Conservation (phyloP, 2,113 vertebrate genomes). For the Crotalus tigris region DNA sequence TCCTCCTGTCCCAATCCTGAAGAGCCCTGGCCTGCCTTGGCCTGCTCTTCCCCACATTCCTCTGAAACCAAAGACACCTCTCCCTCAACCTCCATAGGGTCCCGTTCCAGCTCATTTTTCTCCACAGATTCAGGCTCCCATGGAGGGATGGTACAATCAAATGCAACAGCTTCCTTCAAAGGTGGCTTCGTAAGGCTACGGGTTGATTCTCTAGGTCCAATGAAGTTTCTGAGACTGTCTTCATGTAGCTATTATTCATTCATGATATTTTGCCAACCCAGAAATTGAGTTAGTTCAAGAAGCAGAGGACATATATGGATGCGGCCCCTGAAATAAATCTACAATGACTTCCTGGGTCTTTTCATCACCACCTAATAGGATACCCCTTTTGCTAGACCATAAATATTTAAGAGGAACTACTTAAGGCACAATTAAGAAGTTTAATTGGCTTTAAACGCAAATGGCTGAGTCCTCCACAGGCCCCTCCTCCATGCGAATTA, state of each 20-base stretch:
- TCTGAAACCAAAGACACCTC: too few relatives aligned
- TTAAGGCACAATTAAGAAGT: slow-evolving; percentile 16
- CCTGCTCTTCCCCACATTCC: too few relatives aligned
- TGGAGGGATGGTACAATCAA: background rate
- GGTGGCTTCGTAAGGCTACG: background rate
- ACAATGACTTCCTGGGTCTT: background rate
- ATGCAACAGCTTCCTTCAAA: background rate
- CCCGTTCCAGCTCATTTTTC: too few relatives aligned
- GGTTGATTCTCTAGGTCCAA: background rate
- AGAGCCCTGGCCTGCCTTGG: too few relatives aligned
- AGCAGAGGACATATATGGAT: background rate
- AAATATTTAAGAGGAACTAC: slow-evolving; percentile 6
- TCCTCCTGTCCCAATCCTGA: too few relatives aligned
- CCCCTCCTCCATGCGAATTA: slow-evolving; percentile 48
- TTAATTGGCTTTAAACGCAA: slow-evolving; percentile 56
- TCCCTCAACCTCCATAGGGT: too few relatives aligned
- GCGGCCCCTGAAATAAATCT: background rate
- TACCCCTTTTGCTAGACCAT: background rate
- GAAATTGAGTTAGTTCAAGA: background rate
- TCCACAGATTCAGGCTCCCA: too few relatives aligned
- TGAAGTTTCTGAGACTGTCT: background rate
- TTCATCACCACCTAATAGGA: too few relatives aligned
- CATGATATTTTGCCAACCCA: background rate
- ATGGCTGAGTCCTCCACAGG: slow-evolving; percentile 17
- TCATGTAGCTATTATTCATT: background rate